phyloP scores from a whole-genome alignment of 2,113 vertebrate species.

The Ageneiosus marmoratus region DNA sequence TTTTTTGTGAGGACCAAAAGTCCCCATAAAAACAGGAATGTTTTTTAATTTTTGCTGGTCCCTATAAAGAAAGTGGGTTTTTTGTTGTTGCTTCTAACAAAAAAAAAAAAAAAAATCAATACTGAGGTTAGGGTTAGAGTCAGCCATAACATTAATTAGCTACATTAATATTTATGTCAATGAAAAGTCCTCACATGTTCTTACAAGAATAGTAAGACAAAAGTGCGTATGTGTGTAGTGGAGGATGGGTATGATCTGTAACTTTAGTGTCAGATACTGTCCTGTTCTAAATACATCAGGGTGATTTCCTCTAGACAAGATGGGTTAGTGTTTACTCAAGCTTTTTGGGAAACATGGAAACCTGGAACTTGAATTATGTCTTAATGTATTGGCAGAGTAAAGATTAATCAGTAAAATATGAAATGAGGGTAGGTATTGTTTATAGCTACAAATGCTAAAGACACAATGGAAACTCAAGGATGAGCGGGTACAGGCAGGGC shows the following conservation, averaged over 20 bases:
- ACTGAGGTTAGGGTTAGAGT: too few relatives aligned
- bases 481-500: background rate
- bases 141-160: too few relatives aligned
- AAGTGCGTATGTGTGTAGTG: constrained; percentile 1
- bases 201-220: too few relatives aligned
- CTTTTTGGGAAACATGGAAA: constrained; percentile 61
- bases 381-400: constrained; percentile 9
- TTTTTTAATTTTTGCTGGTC: too few relatives aligned
- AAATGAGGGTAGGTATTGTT: constrained; percentile 12
- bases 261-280: constrained; percentile 66
- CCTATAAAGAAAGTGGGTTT: too few relatives aligned
- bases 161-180: too few relatives aligned
- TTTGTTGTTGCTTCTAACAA: too few relatives aligned
- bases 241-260: constrained; percentile 44
- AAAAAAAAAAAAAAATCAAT: too few relatives aligned
- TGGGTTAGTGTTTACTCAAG: constrained; percentile 67
- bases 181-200: too few relatives aligned
- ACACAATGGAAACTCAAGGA: constrained; percentile 21
- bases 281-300: constrained; percentile 75
- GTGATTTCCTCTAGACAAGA: constrained; percentile 63
- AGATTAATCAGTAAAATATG: constrained; percentile 19
- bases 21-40: too few relatives aligned
- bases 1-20: too few relatives aligned
- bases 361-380: constrained; percentile 47
- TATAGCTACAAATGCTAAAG: constrained; percentile 25